A percentile compares a stretch with the other conserved stretches of the same genome.
Evolutionary conservation across 2,113 vertebrate species (phyloP).

Genomic region (Crotalus viridis): DNA sequence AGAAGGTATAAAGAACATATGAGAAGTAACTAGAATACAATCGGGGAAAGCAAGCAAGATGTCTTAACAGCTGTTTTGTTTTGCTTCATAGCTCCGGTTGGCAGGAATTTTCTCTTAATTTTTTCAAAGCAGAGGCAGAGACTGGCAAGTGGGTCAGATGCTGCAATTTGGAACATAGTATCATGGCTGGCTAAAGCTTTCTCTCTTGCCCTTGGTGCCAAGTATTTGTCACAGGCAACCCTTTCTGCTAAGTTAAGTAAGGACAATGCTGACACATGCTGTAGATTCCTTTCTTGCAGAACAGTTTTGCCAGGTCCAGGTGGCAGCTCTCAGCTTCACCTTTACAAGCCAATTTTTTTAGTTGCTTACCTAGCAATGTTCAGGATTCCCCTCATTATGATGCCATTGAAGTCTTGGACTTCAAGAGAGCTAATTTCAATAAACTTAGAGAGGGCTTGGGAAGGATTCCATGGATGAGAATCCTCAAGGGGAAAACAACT

Average conservation of each 20-base stretch:
- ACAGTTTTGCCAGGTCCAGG: neutral
- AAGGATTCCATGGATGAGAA: too few relatives aligned
- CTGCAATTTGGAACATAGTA: neutral
- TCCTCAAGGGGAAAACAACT: too few relatives aligned
- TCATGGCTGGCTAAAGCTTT: neutral
- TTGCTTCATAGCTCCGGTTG: neutral
- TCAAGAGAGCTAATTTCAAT: too few relatives aligned
- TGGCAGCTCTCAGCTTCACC: neutral
- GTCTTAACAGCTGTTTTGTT: neutral
- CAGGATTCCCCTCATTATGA: neutral
- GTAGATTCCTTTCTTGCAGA: neutral
- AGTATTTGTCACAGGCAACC: neutral
- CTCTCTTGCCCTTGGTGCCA: neutral
- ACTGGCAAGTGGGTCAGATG: neutral
- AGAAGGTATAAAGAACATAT: neutral
- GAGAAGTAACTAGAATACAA: neutral
- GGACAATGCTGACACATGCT: accelerated
- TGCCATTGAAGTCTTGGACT: too few relatives aligned
- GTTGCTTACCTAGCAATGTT: neutral
- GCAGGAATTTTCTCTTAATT: neutral
- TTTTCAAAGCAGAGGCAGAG: neutral
- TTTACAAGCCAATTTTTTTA: neutral
- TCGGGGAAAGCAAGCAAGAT: neutral
- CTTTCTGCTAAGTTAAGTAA: neutral
- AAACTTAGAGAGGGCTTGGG: too few relatives aligned